phyloP scores from a whole-genome alignment of 1,140 invertebrate species.

The Drosophila kepulauana region DNA sequence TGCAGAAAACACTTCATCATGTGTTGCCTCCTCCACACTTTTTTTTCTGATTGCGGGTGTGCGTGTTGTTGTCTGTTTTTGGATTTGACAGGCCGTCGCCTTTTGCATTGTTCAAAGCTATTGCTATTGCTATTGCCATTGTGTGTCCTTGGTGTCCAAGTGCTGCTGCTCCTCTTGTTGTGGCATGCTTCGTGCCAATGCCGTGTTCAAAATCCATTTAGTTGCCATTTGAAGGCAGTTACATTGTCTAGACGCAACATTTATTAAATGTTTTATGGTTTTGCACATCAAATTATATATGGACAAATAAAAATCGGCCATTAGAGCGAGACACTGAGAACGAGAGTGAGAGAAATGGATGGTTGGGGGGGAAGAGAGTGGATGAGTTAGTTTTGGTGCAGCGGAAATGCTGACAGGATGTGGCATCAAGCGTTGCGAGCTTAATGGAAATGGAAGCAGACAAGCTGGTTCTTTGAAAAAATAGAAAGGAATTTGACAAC shows the following conservation, averaged over 20 bases:
- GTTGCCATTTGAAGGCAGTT: constrained; percentile 82
- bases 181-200: constrained; percentile 52
- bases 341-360: neutral
- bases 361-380: neutral
- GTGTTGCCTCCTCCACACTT: neutral
- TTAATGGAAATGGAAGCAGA: constrained; percentile 65
- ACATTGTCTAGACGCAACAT: constrained; percentile 83
- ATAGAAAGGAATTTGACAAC: neutral
- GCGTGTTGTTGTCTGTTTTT: constrained; percentile 31
- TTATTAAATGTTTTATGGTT: constrained; percentile 83
- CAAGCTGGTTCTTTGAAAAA: neutral
- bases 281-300: constrained; percentile 77
- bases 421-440: constrained; percentile 10
- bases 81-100: constrained; percentile 71
- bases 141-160: constrained; percentile 54
- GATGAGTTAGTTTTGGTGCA: constrained; percentile 25
- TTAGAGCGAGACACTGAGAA: constrained; percentile 33
- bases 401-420: constrained; percentile 58
- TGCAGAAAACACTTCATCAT: constrained; percentile 77
- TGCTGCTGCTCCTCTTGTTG: constrained; percentile 41
- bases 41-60: constrained; percentile 3
- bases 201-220: constrained; percentile 83
- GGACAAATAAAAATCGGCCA: constrained; percentile 74
- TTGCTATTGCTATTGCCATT: constrained; percentile 3
- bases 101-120: constrained; percentile 64